phyloP scores from a whole-genome alignment of 2,113 vertebrate species.

The Crotalus tigris region DNA sequence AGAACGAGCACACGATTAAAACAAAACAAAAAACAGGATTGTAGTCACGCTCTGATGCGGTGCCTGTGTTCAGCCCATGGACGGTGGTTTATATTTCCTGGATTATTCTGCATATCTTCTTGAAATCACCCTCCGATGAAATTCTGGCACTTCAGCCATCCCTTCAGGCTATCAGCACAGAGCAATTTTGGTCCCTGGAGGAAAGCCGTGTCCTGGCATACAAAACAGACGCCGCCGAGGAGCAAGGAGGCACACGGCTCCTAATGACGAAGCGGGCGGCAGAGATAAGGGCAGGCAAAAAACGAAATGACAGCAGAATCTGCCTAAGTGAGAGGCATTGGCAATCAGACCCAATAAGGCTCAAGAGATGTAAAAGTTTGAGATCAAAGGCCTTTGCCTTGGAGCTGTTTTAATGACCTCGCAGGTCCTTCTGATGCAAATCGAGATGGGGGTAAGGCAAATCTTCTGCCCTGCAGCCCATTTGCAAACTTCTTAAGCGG shows the following conservation, averaged over 20 bases:
- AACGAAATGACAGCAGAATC: slow-evolving; percentile 26
- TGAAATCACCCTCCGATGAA: slow-evolving; percentile 42
- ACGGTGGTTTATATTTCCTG: slow-evolving; percentile 28
- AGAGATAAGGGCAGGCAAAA: slow-evolving; percentile 15
- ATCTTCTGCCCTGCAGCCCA: slow-evolving; percentile 34
- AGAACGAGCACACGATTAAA: fast-evolving
- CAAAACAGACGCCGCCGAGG: background rate
- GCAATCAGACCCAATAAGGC: slow-evolving; percentile 47
- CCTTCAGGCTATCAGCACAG: slow-evolving; percentile 56
- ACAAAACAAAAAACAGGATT: background rate
- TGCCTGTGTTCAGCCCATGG: slow-evolving; percentile 21
- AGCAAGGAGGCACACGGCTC: slow-evolving; percentile 4
- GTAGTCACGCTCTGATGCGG: slow-evolving; percentile 32
- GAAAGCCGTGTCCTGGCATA: slow-evolving; percentile 32
- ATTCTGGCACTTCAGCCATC: slow-evolving; percentile 41
- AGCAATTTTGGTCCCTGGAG: background rate
- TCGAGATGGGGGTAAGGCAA: slow-evolving; percentile 58
- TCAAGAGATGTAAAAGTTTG: slow-evolving; percentile 54
- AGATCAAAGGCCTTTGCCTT: slow-evolving; percentile 55
- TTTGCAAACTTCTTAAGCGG: slow-evolving; percentile 44
- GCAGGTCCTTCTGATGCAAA: slow-evolving; percentile 42
- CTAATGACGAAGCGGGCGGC: slow-evolving; percentile 23
- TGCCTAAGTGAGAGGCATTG: slow-evolving; percentile 39
- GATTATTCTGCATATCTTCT: slow-evolving; percentile 50
- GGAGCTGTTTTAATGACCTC: slow-evolving; percentile 51